Evolutionary conservation across 1,140 invertebrate genomes (phyloP).

Genomic region (Melitaea cinxia): DNA sequence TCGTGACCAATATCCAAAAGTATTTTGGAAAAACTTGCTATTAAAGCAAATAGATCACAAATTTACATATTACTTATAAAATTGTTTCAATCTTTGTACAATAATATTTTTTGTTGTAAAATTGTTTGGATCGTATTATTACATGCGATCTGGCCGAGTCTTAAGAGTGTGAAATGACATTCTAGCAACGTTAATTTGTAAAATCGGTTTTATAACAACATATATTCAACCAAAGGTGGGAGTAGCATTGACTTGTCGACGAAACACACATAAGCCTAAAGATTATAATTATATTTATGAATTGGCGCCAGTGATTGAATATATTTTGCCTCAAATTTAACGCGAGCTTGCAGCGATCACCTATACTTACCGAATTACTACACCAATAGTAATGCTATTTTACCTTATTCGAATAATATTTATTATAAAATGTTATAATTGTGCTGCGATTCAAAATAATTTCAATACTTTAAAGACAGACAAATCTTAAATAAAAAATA

Average conservation of each 20-base stretch:
- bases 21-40: background rate
- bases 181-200: background rate
- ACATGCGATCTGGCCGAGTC: slow-evolving; percentile 9
- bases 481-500: too few relatives aligned
- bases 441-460: slow-evolving; percentile 13
- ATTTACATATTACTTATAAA: background rate
- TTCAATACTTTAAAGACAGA: slow-evolving; percentile 26
- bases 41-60: too few relatives aligned
- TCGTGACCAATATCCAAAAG: background rate
- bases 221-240: background rate
- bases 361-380: slow-evolving; percentile 9
- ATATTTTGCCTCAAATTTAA: too few relatives aligned
- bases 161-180: slow-evolving; percentile 20
- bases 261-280: background rate
- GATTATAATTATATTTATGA: too few relatives aligned
- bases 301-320: too few relatives aligned
- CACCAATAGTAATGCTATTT: background rate
- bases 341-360: slow-evolving; percentile 33
- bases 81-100: background rate
- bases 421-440: slow-evolving; percentile 10
- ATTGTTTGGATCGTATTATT: background rate
- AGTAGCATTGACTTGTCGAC: background rate
- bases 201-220: background rate
- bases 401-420: slow-evolving; percentile 11
- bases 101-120: background rate